Evolutionary conservation across 2,113 vertebrate genomes (phyloP).

Genomic region (Platichthys flesus): DNA sequence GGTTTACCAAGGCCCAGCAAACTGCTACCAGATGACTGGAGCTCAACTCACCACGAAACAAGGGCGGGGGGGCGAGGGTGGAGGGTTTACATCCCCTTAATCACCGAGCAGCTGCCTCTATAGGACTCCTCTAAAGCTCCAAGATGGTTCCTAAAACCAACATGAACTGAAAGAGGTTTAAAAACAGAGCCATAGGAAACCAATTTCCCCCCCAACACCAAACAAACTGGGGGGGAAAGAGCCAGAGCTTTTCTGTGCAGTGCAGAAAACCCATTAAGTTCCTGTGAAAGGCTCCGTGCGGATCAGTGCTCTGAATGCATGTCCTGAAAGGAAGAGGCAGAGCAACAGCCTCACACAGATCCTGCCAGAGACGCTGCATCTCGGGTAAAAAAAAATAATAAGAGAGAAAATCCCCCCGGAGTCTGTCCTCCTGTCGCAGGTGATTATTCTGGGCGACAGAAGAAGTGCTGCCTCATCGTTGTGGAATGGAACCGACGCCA

Average conservation of each 20-base stretch:
- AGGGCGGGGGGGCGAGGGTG: not conserved
- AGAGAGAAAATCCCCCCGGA: conserved; percentile 6
- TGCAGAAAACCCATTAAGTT: conserved; percentile 56
- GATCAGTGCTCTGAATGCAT: conserved; percentile 24
- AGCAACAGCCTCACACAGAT: conserved; percentile 27
- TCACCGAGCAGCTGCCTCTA: conserved; percentile 34
- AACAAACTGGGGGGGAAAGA: conserved; percentile 25
- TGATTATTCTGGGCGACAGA: conserved; percentile 44
- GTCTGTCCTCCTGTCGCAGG: conserved; percentile 48
- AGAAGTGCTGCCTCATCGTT: conserved; percentile 51
- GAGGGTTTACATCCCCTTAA: conserved; percentile 28
- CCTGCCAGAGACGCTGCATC: conserved; percentile 28
- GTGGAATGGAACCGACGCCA: not conserved
- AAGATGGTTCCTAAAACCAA: conserved; percentile 43
- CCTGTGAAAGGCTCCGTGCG: conserved; percentile 28
- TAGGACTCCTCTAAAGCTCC: conserved; percentile 23
- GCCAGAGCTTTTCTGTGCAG: conserved; percentile 11
- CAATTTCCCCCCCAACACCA: conserved; percentile 42
- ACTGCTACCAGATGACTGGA: conserved; percentile 44
- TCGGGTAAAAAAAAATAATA: no score
- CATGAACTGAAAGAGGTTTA: conserved; percentile 51
- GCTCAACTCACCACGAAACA: conserved; percentile 15
- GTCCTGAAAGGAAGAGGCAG: not conserved
- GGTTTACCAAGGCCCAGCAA: conserved; percentile 23
- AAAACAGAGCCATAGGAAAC: conserved; percentile 53